Conservation (phyloP, 2,888 invertebrate species). For the Clostera curtula region DNA sequence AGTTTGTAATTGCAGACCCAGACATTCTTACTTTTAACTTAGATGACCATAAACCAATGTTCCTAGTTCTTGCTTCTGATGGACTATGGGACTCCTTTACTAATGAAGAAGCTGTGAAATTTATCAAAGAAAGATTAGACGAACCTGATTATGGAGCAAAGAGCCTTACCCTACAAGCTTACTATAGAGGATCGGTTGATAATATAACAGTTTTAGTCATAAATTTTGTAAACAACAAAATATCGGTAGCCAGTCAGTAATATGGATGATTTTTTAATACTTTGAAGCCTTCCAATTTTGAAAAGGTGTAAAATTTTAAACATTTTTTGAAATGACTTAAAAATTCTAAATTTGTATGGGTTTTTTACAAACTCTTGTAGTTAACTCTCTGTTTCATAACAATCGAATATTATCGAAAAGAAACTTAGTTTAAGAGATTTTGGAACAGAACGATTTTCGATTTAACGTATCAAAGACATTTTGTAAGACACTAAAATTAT, state of each 20-base stretch:
- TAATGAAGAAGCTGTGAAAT: conserved; percentile 95
- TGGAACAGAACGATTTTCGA: too few species aligned
- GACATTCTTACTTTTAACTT: conserved; percentile 95
- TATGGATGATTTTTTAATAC: conserved; percentile 5
- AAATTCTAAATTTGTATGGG: conserved; percentile 6
- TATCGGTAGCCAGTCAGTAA: conserved; percentile 34
- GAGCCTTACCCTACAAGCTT: conserved; percentile 92
- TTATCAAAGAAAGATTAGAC: conserved; percentile 87
- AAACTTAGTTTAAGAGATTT: not conserved
- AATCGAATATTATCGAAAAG: not conserved
- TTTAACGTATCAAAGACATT: too few species aligned
- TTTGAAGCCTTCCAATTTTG: conserved; percentile 15
- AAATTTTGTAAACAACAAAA: conserved; percentile 79
- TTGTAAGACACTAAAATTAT: too few species aligned
- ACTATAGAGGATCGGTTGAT: conserved; percentile 93
- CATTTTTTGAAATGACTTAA: conserved; percentile 1
- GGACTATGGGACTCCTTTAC: conserved; percentile 97
- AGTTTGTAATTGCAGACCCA: conserved; percentile 95
- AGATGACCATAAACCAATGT: conserved; percentile 88
- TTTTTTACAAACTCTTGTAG: conserved; percentile 12
- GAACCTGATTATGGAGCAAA: conserved; percentile 94
- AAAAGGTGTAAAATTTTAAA: conserved; percentile 12
- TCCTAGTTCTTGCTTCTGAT: conserved; percentile 94
- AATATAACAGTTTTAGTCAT: conserved; percentile 96
- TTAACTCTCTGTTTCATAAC: conserved; percentile 5